phyloP scores from a whole-genome alignment of 2,113 vertebrate species.

The Nibea albiflora region DNA sequence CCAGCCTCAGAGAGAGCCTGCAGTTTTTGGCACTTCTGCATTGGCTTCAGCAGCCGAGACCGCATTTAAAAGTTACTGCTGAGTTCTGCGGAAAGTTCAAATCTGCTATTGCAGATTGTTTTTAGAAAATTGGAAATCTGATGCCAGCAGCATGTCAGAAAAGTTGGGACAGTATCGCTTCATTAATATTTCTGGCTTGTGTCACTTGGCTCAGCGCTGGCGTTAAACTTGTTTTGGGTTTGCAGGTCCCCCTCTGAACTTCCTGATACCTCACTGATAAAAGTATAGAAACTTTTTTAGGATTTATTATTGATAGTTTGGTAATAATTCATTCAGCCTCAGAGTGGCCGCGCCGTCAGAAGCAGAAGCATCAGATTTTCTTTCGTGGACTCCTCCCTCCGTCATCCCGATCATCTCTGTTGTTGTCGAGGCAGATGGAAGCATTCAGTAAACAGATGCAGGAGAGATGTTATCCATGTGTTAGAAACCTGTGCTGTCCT shows the following conservation, averaged over 20 bases:
- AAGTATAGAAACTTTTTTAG: neutral
- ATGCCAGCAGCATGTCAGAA: too few relatives aligned
- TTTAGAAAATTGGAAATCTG: neutral
- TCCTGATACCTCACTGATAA: neutral
- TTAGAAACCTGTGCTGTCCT: conserved; percentile 41
- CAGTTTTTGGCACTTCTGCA: too few relatives aligned
- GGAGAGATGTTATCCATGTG: conserved; percentile 47
- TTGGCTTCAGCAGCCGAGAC: too few relatives aligned
- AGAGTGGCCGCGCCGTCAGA: neutral
- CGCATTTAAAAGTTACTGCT: too few relatives aligned
- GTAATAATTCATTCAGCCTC: neutral
- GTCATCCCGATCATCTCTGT: neutral
- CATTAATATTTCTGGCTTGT: neutral
- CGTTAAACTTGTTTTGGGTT: too few relatives aligned
- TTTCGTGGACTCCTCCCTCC: neutral
- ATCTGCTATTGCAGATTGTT: too few relatives aligned
- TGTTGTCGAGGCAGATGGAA: conserved; percentile 53
- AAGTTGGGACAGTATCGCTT: too few relatives aligned
- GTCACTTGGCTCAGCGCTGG: too few relatives aligned
- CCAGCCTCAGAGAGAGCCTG: too few relatives aligned
- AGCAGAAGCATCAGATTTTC: neutral
- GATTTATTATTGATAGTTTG: neutral
- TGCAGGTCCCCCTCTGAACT: too few relatives aligned
- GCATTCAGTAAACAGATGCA: conserved; percentile 47
- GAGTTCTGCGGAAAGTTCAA: neutral